Evolutionary conservation across 2,113 vertebrate genomes (phyloP).

Genomic region (Pipra filicauda): DNA sequence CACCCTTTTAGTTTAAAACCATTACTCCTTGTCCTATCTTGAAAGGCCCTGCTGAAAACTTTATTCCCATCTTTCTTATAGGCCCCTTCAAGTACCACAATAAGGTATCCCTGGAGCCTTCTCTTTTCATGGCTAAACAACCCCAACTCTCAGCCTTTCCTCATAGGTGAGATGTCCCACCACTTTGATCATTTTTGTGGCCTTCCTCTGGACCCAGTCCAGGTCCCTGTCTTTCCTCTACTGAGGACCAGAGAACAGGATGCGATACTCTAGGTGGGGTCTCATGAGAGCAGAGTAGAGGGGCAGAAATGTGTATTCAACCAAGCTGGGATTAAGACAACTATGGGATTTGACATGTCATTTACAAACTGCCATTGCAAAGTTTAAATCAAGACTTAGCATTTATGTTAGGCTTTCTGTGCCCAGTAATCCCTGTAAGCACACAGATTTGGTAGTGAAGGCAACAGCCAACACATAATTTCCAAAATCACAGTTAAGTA

Average conservation of each 20-base stretch:
- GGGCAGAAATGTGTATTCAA: neutral
- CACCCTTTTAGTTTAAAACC: neutral
- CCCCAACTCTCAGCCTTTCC: neutral
- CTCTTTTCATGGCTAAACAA: neutral
- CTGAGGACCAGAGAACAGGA: neutral
- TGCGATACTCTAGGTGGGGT: neutral
- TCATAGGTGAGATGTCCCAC: neutral
- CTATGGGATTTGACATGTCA: neutral
- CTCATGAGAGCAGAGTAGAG: neutral
- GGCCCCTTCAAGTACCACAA: neutral
- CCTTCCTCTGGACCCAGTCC: neutral
- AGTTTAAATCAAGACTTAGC: conserved; percentile 44
- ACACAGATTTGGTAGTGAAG: neutral
- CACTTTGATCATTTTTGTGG: neutral
- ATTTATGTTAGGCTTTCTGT: neutral
- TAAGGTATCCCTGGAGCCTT: neutral
- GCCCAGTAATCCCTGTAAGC: neutral
- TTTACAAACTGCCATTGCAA: conserved; percentile 21
- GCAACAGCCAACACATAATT: neutral
- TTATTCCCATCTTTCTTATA: neutral
- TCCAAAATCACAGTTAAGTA: neutral
- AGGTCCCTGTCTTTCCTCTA: neutral
- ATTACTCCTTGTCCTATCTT: neutral
- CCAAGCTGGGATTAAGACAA: neutral
- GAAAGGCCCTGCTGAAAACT: neutral